Base-by-base conservation (phyloP, 1,140 invertebrate species). In the Bradynema listronoti region DNA sequence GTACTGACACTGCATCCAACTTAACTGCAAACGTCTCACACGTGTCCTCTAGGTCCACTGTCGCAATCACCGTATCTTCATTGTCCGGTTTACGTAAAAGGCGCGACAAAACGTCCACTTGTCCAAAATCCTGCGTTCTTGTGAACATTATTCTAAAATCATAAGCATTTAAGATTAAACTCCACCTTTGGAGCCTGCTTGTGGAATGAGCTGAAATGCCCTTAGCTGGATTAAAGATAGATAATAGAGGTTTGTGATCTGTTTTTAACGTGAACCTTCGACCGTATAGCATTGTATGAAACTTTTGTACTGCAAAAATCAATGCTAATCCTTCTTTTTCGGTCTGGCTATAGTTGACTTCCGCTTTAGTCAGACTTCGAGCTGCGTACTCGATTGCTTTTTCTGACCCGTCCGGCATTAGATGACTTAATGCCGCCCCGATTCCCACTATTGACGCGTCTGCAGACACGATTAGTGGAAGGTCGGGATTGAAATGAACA, bases 271-370 rank as follows among this genome's bases (percentile, higher is more conserved):
- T 55, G 53, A 55, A 55, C 22, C 30, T 22, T 6, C 53, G 45
- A 9, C 53, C 53, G 30, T 41, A 55, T 6, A 55, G 49, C 22
- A 55, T 41, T 52, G 22, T 52, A 14, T 55, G 53, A 45, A 56
- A 55, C 36, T 55, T 55, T 14, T 55, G 19, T 25, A 55, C 53
- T 25, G 53, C 53, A 53, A 56, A 55, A 9, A 55, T 14, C 30
- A 55, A 55, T 19, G 22, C 53, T 59, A 55, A 55, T 3, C 53
- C 53, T 75, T 85, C 83, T 65, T 79, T 82, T 32, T 85, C 81
- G 27, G 82, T 80, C 58, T 81, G 79, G 7, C 78, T 58, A 50
- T 84, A 83, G 51, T 79, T 82, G 64, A 71, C 62, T 65, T 84
- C 79, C 4, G 80, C 65, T 32, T 68, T 41, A 16, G 67, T 71